phyloP scores from a whole-genome alignment of 2,797 vertebrate species.

The Saguinus oedipus region DNA sequence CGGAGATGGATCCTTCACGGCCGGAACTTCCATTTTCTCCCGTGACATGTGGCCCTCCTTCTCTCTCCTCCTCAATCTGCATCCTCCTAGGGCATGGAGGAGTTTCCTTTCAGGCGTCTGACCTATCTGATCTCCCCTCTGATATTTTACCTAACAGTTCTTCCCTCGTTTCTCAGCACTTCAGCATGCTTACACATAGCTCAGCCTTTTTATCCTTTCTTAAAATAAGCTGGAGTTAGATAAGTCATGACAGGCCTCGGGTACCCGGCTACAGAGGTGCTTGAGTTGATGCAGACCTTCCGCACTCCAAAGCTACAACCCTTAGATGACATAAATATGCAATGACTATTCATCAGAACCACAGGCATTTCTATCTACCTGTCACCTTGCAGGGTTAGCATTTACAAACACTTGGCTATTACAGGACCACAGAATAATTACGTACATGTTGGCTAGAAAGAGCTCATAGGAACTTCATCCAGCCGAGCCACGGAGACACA shows the following conservation, averaged over 20 bases:
- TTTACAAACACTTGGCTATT: background rate
- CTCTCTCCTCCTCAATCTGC: background rate
- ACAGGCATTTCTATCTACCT: background rate
- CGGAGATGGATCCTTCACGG: background rate
- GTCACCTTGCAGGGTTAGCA: background rate
- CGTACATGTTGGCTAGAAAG: no score
- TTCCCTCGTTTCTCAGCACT: background rate
- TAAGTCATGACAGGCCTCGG: background rate
- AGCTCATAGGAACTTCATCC: background rate
- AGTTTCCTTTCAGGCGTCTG: background rate
- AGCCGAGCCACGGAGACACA: background rate
- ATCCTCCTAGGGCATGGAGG: rapidly evolving
- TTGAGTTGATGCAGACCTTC: rapidly evolving
- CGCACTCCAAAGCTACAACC: rapidly evolving
- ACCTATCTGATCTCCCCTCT: background rate
- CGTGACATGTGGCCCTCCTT: rapidly evolving
- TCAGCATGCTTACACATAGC: background rate
- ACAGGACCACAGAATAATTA: background rate
- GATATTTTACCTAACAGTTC: background rate
- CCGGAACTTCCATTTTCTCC: background rate
- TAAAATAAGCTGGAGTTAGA: background rate
- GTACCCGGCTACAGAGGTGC: background rate
- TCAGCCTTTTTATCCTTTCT: background rate
- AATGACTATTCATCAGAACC: background rate
- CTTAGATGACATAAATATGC: background rate